phyloP scores from a whole-genome alignment of 1,140 invertebrate genomes.

The Hyposmocoma kahamanoa region DNA sequence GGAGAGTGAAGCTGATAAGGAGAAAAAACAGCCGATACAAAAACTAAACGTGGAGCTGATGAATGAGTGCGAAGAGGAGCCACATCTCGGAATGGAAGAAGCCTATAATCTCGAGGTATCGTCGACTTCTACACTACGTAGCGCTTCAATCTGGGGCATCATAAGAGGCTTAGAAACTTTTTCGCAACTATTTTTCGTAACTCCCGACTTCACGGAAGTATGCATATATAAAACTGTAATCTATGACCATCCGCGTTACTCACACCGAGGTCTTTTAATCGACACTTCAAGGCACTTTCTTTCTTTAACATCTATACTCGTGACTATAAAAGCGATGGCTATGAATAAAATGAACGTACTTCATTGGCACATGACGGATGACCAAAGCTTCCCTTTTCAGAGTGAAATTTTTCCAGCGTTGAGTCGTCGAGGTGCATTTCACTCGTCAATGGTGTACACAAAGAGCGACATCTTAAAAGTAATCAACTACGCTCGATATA shows the following conservation, averaged over 20 bases:
- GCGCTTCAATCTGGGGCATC: constrained; percentile 3
- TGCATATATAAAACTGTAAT: background rate
- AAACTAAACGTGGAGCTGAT: no score
- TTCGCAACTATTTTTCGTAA: background rate
- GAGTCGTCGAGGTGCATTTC: constrained; percentile 32
- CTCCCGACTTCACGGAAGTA: background rate
- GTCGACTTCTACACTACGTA: background rate
- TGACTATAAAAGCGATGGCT: constrained; percentile 85
- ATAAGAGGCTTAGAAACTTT: constrained; percentile 2
- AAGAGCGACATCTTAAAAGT: constrained; percentile 78
- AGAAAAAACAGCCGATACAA: no score
- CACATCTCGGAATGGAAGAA: no score
- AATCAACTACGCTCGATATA: constrained; percentile 83
- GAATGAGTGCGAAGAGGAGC: no score
- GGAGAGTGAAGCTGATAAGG: no score
- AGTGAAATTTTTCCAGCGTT: constrained; percentile 81
- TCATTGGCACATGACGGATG: constrained; percentile 94
- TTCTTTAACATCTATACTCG: constrained; percentile 75
- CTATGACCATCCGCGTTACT: constrained; percentile 79
- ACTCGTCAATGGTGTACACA: constrained; percentile 77
- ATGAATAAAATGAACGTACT: constrained; percentile 93
- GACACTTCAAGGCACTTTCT: constrained; percentile 89
- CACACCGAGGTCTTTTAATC: constrained; percentile 82
- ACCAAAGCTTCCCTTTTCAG: constrained; percentile 89
- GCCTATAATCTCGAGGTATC: constrained; percentile 2